Percentiles rank a stretch among this genome's conserved stretches.
These are phyloP conservation scores for Ahaetulla prasina DNA, from an alignment of 2,113 vertebrate genomes.

Conservation along the genomic window DNA sequence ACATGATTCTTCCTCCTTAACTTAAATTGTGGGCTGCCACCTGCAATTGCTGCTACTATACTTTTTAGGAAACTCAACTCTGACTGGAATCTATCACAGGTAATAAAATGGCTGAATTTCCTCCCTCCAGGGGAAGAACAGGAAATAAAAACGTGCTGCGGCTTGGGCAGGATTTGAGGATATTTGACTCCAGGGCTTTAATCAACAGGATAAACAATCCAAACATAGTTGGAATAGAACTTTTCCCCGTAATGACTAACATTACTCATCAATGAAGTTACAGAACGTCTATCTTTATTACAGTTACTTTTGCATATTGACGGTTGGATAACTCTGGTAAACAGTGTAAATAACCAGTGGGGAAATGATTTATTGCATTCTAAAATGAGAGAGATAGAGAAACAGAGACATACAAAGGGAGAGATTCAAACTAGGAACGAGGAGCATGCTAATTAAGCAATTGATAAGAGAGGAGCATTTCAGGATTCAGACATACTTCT, in stretches of 20 bases:
- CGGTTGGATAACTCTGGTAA: not conserved
- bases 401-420: no score
- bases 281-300: not conserved
- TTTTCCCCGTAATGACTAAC: not conserved
- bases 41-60: not conserved
- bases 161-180: not conserved
- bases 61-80: not conserved
- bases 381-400: not conserved
- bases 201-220: not conserved
- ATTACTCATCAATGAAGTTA: not conserved
- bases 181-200: not conserved
- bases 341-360: not conserved
- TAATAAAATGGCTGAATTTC: not conserved
- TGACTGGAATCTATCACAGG: not conserved
- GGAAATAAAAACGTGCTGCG: not conserved
- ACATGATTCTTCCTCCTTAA: not conserved
- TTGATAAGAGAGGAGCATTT: not conserved
- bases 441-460: not conserved
- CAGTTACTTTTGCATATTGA: not conserved
- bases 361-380: not conserved
- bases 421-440: not conserved
- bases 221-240: not conserved
- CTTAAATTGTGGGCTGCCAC: not conserved
- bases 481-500: not conserved
- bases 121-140: not conserved